Evolutionary conservation across 2,797 vertebrate species (phyloP).

Genomic region (Lophius americanus): DNA sequence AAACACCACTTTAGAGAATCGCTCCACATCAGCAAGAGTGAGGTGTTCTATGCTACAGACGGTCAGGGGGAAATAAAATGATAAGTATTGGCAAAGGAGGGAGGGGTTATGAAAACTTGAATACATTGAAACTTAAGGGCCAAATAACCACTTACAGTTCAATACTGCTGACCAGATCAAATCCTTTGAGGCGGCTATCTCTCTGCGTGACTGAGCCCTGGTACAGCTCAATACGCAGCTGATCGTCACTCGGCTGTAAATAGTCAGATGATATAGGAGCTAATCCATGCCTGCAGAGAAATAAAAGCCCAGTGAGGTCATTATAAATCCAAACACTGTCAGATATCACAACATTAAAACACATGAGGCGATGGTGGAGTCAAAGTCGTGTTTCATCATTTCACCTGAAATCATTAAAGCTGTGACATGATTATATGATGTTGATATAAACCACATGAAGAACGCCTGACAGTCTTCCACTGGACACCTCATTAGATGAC

Average conservation of each 20-base stretch:
- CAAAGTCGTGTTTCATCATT: too few species aligned
- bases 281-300: conserved; percentile 83
- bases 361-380: too few species aligned
- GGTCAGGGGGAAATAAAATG: background rate
- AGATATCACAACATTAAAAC: background rate
- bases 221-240: conserved; percentile 86
- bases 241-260: conserved; percentile 82
- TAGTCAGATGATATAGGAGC: conserved; percentile 86
- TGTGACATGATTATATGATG: too few species aligned
- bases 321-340: too few species aligned
- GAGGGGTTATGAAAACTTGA: background rate
- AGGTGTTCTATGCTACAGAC: conserved; percentile 91
- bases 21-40: conserved; percentile 81
- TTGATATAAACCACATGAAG: too few species aligned
- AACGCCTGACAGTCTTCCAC: too few species aligned
- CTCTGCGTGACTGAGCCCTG: conserved; percentile 90
- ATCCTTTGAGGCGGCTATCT: conserved; percentile 89
- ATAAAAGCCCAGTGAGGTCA: too few species aligned
- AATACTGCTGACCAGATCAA: conserved; percentile 90
- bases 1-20: conserved; percentile 90
- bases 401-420: too few species aligned
- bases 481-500: too few species aligned
- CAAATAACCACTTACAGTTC: conserved; percentile 87
- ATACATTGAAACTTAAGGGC: background rate
- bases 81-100: background rate